Evolutionary conservation across 2,888 invertebrate species (phyloP), one percentile per base, ranked within the genome.

Genomic region (Gnatocerus cornutus): DNA sequence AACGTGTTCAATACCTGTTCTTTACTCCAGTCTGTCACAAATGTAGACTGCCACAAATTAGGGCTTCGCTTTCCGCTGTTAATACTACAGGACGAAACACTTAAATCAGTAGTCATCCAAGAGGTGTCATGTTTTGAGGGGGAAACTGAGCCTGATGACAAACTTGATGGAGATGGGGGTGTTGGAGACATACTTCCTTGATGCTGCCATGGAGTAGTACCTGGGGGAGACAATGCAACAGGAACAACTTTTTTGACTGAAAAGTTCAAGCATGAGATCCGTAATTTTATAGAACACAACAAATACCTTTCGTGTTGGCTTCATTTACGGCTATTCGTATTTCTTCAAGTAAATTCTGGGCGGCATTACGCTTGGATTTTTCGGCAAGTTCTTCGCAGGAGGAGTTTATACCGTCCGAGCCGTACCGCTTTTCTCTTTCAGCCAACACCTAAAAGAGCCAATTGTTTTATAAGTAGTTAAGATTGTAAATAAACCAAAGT

Each of bases 311-410:
- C 74, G 93, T 93, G 87, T 93, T 94, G 76, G 94, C 94, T 86
- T 95, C 94, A 85, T 91, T 93, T 80, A 95, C 95, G 78, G 95
- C 94, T 85, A 93, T 93, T 73, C 94, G 89, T 81, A 95, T 95
- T 88, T 95, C 95, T 85, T 94, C 94, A 75, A 94, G 91, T 76
- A 95, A 89, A 82, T 93, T 92, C 86, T 94, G 93, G 91, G 91
- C 85, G 89, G 91, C 85, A 90, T 90, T 76, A 88, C 90, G 80
- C 87, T 86, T 82, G 87, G 87, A 79, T 81, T 75, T 84, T 62
- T 84, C 84, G 81, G 88, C 89, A 74, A 90, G 85, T 83, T 91
- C 90, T 73, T 90, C 90, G 63, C 89, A 89, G 65, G 90, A 90
- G 81, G 89, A 90, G 62, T 76, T 81, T 56, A 83, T 74, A 73